These are phyloP conservation scores for Delphinapterus leucas DNA, from an alignment of 2,113 vertebrate genomes.

Conservation along the genomic window DNA sequence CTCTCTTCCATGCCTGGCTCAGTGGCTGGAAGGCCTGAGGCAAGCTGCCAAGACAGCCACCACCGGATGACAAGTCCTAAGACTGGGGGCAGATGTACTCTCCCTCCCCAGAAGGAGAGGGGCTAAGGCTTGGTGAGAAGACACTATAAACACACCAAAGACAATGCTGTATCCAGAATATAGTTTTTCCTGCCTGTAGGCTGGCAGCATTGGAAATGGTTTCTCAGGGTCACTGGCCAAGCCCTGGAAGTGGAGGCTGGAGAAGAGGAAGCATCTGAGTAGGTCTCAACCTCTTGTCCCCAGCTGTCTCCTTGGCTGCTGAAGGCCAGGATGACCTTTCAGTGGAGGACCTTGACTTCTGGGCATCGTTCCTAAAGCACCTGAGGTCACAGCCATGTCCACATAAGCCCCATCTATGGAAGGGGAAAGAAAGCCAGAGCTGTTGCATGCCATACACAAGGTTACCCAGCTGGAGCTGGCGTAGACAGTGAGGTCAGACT, in stretches of 20 bases:
- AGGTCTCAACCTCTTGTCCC: background rate
- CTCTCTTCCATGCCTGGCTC: background rate
- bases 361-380: slow-evolving; percentile 47
- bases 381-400: slow-evolving; percentile 14
- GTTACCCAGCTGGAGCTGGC: slow-evolving; percentile 32
- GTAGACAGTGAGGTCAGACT: slow-evolving; percentile 6
- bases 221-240: background rate
- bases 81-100: too few relatives aligned
- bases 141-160: background rate
- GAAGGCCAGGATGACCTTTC: background rate
- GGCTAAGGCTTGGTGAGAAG: background rate
- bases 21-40: background rate
- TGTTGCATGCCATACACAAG: background rate
- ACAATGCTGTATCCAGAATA: background rate
- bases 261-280: background rate
- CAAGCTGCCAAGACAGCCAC: background rate
- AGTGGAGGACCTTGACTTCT: background rate
- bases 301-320: background rate
- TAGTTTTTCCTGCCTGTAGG: background rate
- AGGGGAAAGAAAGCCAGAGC: background rate
- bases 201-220: background rate
- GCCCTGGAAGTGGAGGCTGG: background rate
- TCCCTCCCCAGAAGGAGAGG: background rate
- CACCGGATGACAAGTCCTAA: background rate
- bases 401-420: slow-evolving; percentile 7